Evolutionary conservation across 2,113 vertebrate genomes (phyloP).

Genomic region (Lutjanus erythropterus): DNA sequence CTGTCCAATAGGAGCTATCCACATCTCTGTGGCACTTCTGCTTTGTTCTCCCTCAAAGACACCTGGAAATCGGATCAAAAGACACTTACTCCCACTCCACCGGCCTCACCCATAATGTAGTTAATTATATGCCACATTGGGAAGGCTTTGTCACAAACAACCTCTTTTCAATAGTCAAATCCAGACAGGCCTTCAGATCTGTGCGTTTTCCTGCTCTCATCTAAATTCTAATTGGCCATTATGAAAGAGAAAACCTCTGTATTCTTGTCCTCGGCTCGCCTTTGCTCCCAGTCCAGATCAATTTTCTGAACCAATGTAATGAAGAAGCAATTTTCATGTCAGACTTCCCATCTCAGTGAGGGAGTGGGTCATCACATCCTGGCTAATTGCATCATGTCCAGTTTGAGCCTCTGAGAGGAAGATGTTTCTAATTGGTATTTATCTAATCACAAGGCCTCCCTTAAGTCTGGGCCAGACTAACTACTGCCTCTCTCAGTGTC

Average conservation of each 20-base stretch:
- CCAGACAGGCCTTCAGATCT: slow-evolving; percentile 65
- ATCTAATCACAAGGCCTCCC: slow-evolving; percentile 75
- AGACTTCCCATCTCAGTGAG: slow-evolving; percentile 60
- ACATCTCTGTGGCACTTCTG: slow-evolving; percentile 28
- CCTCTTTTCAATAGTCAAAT: slow-evolving; percentile 67
- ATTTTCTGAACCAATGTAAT: slow-evolving; percentile 69
- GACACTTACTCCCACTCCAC: slow-evolving; percentile 53
- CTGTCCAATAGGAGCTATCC: slow-evolving; percentile 18
- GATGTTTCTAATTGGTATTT: slow-evolving; percentile 72
- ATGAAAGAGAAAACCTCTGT: slow-evolving; percentile 61
- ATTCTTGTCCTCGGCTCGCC: slow-evolving; percentile 28
- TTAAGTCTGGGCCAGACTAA: slow-evolving; percentile 58
- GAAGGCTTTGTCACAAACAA: slow-evolving; percentile 71
- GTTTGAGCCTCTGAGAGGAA: slow-evolving; percentile 61
- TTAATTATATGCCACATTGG: slow-evolving; percentile 78
- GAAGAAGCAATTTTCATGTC: slow-evolving; percentile 73
- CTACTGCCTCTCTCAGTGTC: slow-evolving; percentile 16
- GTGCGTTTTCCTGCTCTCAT: slow-evolving; percentile 49
- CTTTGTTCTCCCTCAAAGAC: slow-evolving; percentile 76
- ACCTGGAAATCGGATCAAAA: slow-evolving; percentile 76
- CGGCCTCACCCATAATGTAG: slow-evolving; percentile 73
- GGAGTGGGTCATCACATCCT: slow-evolving; percentile 66
- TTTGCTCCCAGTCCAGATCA: slow-evolving; percentile 47
- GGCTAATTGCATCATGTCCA: slow-evolving; percentile 74
- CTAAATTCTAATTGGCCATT: slow-evolving; percentile 68